Base-by-base conservation (phyloP, 1,140 invertebrate genomes). In the Ceratosolen solmsi region DNA sequence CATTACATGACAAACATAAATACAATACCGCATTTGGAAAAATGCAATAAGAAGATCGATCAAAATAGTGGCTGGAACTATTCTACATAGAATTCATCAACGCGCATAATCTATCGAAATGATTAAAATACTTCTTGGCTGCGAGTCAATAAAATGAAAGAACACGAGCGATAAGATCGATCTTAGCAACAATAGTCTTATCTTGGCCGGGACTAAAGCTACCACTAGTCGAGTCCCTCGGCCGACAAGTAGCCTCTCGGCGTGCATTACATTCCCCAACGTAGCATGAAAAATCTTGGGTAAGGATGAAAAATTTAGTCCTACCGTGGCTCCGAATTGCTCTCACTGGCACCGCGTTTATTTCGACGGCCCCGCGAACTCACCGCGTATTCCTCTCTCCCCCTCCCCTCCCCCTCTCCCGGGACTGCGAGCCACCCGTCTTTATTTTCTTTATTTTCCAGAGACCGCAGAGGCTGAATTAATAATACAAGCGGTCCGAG, bases 401-500 rank as follows among this genome's bases (percentile, higher is more conserved):
- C n/a, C n/a, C n/a, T n/a, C n/a, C n/a, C n/a, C n/a, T n/a, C n/a
- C n/a, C n/a, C n/a, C n/a, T n/a, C n/a, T n/a, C n/a, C n/a, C 15
- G 33, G 1, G 72, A 27, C 41, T 1, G 49, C 15, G 17, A 9
- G 27, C 33, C 7, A 9, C n/a, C n/a, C n/a, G n/a, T n/a, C n/a
- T n/a, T 63, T 41, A n/a, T 46, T 54, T 54, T 63, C 49, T 51
- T 46, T 71, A 79, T 68, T 65, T 38, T 51, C 9, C 46, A n/a
- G 38, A 70, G 30, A 20, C n/a, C 30, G 54, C 41, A 5, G 22
- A n/a, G 27, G 17, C 9, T 46, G n/a, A 60, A 41, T 79, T 70
- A 79, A 79, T 71, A 68, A 70, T 71, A 56, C 33, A 79, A 22
- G 51, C 30, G 36, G 22, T 1, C 65, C 20, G 33, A 54, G 33